Evolutionary conservation across 1,140 invertebrate species (phyloP).

Genomic region (Temnothorax nylanderi): DNA sequence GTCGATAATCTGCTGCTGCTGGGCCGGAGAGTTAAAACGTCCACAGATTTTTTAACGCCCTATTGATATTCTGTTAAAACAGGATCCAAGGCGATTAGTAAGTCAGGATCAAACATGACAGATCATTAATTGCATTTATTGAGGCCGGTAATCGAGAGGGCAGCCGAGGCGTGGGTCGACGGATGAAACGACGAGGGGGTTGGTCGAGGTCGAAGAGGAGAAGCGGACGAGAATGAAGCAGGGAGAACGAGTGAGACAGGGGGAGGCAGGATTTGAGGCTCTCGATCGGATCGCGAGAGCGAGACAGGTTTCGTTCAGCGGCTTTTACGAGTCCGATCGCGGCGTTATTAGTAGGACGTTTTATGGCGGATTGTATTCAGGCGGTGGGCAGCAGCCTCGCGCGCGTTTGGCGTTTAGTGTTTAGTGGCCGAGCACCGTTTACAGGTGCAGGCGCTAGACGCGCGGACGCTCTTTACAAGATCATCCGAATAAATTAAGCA

Average conservation of each 20-base stretch:
- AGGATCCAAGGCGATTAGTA: slow-evolving; percentile 48
- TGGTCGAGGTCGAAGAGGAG: slow-evolving; percentile 53
- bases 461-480: slow-evolving; percentile 67
- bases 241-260: background rate
- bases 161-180: slow-evolving; percentile 64
- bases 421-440: slow-evolving; percentile 35
- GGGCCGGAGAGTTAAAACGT: slow-evolving; percentile 17
- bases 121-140: slow-evolving; percentile 76
- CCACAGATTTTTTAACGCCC: slow-evolving; percentile 41
- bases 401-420: slow-evolving; percentile 50
- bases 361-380: slow-evolving; percentile 74
- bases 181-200: slow-evolving; percentile 66
- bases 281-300: slow-evolving; percentile 58
- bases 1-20: slow-evolving; percentile 27
- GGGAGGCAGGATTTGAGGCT: slow-evolving; percentile 38
- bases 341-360: slow-evolving; percentile 83
- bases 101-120: slow-evolving; percentile 69
- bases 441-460: slow-evolving; percentile 70
- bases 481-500: slow-evolving; percentile 74
- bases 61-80: slow-evolving; percentile 55
- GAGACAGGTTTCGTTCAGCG: slow-evolving; percentile 73
- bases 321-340: slow-evolving; percentile 84
- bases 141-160: slow-evolving; percentile 66
- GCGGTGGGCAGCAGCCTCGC: slow-evolving; percentile 5
- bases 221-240: slow-evolving; percentile 2